These are phyloP conservation scores for Cardinalis cardinalis DNA, from an alignment of 2,113 vertebrate species.

Conservation along the genomic window DNA sequence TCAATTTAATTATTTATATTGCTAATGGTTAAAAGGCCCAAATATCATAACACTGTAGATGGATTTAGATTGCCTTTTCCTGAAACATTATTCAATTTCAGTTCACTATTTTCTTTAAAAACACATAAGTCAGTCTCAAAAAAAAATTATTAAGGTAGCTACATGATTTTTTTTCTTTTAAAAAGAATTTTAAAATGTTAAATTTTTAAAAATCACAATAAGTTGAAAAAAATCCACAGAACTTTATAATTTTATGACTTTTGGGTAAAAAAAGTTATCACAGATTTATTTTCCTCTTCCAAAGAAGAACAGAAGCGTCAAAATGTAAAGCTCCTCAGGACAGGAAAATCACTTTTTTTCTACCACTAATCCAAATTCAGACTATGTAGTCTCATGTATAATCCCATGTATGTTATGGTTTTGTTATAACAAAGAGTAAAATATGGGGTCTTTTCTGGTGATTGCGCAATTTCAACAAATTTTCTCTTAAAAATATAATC, in stretches of 20 bases:
- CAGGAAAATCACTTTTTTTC: not conserved
- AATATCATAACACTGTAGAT: not conserved
- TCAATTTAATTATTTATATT: not conserved
- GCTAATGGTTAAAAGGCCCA: not conserved
- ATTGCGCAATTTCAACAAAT: not conserved
- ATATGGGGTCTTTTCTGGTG: not conserved
- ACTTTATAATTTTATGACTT: not conserved
- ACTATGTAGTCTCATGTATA: not conserved
- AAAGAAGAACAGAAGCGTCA: not conserved
- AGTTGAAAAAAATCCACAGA: not conserved
- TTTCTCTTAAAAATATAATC: not conserved
- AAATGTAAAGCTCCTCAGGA: not conserved
- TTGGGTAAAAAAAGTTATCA: not conserved
- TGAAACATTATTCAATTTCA: not conserved
- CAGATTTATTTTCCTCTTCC: not conserved
- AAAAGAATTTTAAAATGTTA: not conserved
- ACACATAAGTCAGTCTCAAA: fast-evolving
- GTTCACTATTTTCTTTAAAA: not conserved
- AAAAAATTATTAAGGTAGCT: not conserved
- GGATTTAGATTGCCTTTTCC: not conserved
- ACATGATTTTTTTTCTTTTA: not conserved
- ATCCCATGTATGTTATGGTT: not conserved
- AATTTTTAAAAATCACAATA: not conserved
- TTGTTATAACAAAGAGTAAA: not conserved
- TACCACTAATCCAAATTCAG: not conserved